Evolutionary conservation across 2,797 vertebrate genomes (phyloP).

Genomic region (Sternarchorhynchus goeldii): DNA sequence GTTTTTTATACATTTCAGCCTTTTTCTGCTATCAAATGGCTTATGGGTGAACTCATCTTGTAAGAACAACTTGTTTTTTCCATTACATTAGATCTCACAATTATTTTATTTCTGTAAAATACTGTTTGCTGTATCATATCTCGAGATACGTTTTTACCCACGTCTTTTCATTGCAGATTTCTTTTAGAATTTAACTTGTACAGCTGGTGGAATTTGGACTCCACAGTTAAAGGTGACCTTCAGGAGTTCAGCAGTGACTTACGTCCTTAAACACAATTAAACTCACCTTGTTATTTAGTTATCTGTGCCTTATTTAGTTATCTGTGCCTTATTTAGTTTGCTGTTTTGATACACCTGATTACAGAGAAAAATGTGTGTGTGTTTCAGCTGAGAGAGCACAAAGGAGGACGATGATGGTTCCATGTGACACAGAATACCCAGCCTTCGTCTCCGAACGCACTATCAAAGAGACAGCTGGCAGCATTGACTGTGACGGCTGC

Average conservation of each 20-base stretch:
- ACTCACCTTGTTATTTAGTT: background rate
- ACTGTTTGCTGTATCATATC: background rate
- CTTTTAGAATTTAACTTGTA: conserved; percentile 97
- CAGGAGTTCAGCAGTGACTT: background rate
- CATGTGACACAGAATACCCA: conserved; percentile 97
- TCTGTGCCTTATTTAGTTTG: background rate
- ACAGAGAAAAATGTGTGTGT: conserved; percentile 14
- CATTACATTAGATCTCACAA: conserved; percentile 2
- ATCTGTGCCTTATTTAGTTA: background rate
- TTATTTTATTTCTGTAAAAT: background rate
- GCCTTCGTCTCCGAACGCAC: conserved; percentile 97
- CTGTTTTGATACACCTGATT: too few relatives aligned
- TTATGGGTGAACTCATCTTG: conserved; percentile 94
- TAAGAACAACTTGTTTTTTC: conserved; percentile 73
- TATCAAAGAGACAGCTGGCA: conserved; percentile 96
- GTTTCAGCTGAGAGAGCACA: conserved; percentile 81
- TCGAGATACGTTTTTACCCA: conserved; percentile 8
- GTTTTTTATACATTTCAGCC: conserved; percentile 76
- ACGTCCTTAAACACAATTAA: background rate
- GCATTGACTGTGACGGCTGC: conserved; percentile 91
- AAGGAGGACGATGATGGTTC: conserved; percentile 88
- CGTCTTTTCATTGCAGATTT: conserved; percentile 78
- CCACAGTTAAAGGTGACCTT: conserved; percentile 85
- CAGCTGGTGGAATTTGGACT: conserved; percentile 94
- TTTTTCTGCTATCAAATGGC: conserved; percentile 91